Evolutionary conservation across 2,113 vertebrate species (phyloP).

Genomic region (Dromas ardeola): DNA sequence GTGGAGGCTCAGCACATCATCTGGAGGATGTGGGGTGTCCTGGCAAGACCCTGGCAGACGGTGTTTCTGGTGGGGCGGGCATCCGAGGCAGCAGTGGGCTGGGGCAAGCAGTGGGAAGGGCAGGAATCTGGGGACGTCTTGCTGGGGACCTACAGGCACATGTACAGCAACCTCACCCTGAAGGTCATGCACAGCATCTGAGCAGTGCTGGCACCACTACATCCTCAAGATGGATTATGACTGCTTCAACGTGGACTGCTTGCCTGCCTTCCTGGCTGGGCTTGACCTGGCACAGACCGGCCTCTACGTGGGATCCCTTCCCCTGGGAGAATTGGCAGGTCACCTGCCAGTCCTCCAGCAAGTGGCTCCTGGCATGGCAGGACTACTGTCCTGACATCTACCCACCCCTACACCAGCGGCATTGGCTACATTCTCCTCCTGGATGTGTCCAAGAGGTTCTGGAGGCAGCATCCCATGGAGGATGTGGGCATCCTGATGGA

Average conservation of each 20-base stretch:
- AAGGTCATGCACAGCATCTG: neutral
- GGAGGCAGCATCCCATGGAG: neutral
- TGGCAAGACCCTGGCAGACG: neutral
- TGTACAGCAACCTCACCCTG: conserved; percentile 9
- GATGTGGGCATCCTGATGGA: neutral
- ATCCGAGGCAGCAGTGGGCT: neutral
- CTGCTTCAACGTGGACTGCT: neutral
- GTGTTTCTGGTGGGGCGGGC: neutral
- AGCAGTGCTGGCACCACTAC: neutral
- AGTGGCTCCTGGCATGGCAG: neutral
- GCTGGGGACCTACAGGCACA: neutral
- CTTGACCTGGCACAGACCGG: neutral
- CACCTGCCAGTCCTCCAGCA: neutral
- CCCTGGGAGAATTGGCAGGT: neutral
- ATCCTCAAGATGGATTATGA: neutral
- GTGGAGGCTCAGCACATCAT: neutral
- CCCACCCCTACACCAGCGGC: neutral
- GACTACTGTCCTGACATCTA: neutral
- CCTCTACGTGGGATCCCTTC: neutral
- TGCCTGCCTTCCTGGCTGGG: neutral
- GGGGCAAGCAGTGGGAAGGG: neutral
- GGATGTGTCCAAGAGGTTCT: neutral
- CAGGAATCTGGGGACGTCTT: neutral
- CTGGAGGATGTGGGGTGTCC: neutral
- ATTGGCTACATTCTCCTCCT: neutral